Conservation (phyloP, 1,140 invertebrate species). For the Dendrolimus punctatus region DNA sequence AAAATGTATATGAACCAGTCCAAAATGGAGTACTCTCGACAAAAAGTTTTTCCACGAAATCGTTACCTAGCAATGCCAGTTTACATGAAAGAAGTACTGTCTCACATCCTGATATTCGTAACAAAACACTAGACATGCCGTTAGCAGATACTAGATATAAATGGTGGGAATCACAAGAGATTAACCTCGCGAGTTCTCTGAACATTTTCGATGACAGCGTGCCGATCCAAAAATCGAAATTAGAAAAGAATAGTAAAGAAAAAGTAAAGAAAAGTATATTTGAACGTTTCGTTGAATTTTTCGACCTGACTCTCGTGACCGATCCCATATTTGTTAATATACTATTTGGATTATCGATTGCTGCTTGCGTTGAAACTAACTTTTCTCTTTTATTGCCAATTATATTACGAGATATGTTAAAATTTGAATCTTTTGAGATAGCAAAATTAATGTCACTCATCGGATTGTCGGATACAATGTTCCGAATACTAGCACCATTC, state of each 20-base stretch:
- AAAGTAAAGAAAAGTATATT: slow-evolving; percentile 28
- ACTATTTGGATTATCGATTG: slow-evolving; percentile 78
- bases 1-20: slow-evolving; percentile 20
- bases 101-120: slow-evolving; percentile 53
- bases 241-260: slow-evolving; percentile 12
- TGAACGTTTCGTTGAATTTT: slow-evolving; percentile 45
- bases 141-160: slow-evolving; percentile 45
- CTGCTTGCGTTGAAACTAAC: slow-evolving; percentile 79
- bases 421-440: slow-evolving; percentile 72
- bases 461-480: slow-evolving; percentile 74
- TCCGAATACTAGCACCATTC: slow-evolving; percentile 74
- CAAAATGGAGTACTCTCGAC: slow-evolving; percentile 22
- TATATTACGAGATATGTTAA: slow-evolving; percentile 73
- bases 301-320: slow-evolving; percentile 53
- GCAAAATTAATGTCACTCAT: slow-evolving; percentile 76
- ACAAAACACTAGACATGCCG: slow-evolving; percentile 29
- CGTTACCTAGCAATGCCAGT: slow-evolving; percentile 32
- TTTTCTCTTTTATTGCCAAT: slow-evolving; percentile 78
- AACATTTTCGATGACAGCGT: slow-evolving; percentile 56
- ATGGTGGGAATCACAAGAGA: slow-evolving; percentile 67
- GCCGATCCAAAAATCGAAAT: slow-evolving; percentile 25
- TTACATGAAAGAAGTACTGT: slow-evolving; percentile 45
- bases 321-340: slow-evolving; percentile 74
- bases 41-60: slow-evolving; percentile 50
- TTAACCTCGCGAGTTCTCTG: slow-evolving; percentile 59